These are phyloP conservation scores for Trichonephila clavata DNA, from an alignment of 1,140 invertebrate species.

Conservation along the genomic window DNA sequence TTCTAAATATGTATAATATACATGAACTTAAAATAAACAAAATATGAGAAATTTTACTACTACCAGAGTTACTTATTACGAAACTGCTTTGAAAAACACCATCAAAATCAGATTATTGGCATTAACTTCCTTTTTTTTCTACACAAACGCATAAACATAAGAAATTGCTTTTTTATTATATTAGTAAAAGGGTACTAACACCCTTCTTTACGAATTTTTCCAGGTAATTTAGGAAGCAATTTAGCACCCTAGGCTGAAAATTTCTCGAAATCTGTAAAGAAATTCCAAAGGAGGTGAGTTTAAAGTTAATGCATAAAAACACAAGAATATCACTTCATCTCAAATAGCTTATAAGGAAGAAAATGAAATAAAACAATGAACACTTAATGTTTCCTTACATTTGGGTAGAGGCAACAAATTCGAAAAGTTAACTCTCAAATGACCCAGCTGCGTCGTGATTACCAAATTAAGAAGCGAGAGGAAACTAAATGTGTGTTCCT, in stretches of 20 bases:
- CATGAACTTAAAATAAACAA: too few species aligned
- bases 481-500: conserved; percentile 1
- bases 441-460: conserved; percentile 7
- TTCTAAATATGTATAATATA: too few species aligned
- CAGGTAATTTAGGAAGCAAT: not conserved
- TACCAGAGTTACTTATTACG: too few species aligned
- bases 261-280: not conserved
- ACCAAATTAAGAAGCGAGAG: not conserved
- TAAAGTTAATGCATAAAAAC: not conserved
- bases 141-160: too few species aligned
- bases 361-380: not conserved
- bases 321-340: not conserved
- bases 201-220: not conserved
- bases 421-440: conserved; percentile 4
- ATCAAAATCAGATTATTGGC: too few species aligned
- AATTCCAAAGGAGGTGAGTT: not conserved
- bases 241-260: not conserved
- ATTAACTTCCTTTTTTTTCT: too few species aligned
- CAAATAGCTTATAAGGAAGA: not conserved
- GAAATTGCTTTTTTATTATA: too few species aligned
- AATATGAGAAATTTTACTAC: too few species aligned
- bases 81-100: too few species aligned
- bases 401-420: not conserved
- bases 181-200: too few species aligned
- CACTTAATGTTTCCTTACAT: not conserved